phyloP scores from a whole-genome alignment of 2,113 vertebrate species.

The Abramis brama region DNA sequence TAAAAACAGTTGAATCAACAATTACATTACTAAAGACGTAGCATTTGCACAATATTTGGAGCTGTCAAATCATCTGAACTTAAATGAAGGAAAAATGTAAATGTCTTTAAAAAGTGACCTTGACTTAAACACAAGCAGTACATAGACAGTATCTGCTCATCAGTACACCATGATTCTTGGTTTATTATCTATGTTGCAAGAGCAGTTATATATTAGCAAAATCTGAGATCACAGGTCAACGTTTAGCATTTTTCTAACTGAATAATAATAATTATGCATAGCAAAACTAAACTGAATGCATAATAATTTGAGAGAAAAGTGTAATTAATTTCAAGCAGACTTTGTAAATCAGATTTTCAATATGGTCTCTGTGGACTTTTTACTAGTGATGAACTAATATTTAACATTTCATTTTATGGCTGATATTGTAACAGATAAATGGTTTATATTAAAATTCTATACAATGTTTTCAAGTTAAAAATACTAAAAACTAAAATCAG shows the following conservation, averaged over 20 bases:
- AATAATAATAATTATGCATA: not conserved
- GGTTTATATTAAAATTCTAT: not conserved
- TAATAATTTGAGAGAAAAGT: not conserved
- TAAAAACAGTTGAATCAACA: not conserved
- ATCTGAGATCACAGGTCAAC: not conserved
- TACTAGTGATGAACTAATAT: not conserved
- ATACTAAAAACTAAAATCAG: not conserved
- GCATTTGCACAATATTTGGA: not conserved
- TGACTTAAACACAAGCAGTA: not conserved
- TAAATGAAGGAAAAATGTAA: not conserved
- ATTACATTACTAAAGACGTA: not conserved
- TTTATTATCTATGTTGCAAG: not conserved
- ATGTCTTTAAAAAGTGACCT: not conserved
- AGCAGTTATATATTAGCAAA: constrained; percentile 3
- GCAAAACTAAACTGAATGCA: not conserved
- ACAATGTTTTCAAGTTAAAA: not conserved
- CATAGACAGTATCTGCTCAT: not conserved
- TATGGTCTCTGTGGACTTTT: not conserved
- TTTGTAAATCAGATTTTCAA: not conserved
- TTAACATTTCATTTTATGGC: not conserved
- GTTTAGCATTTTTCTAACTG: not conserved
- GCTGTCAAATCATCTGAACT: not conserved
- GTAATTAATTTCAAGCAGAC: not conserved
- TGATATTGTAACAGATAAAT: not conserved
- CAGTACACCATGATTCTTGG: not conserved